Base-by-base conservation (phyloP, 2,113 vertebrate species). In the Pseudonaja textilis region DNA sequence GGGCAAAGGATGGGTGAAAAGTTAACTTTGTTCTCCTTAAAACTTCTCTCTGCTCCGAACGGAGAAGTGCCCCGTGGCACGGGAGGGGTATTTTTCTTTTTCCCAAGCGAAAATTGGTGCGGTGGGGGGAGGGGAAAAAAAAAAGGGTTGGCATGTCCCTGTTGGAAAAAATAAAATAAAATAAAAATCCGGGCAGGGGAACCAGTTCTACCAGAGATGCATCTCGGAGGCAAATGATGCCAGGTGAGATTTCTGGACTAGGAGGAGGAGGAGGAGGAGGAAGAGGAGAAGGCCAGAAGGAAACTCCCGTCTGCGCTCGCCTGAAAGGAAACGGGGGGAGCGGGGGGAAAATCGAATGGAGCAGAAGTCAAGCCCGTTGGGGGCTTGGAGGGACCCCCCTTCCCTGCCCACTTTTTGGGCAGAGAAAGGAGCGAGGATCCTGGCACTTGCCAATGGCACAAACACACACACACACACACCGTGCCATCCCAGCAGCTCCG, bases 381-480 rank as follows among this genome's bases (percentile, higher is more conserved):
- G 22, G 6, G 55, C 22, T 55, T 34, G 87, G 26, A 3, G 1
- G 5, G 8, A 34, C 54, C 34, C 20, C 20, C 52, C n/a, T 56
- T 56, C 34, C 55, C n/a, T 23, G 10, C n/a, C 59, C 10, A 7
- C 14, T 69, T 1, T 90, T 18, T 22, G 10, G 16, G 57, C 12
- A n/a, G 12, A 47, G 34, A 25, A 47, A 3, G 56, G 39, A 20
- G 23, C 1, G 56, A 89, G 0, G 5, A 26, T 12, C 7, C 25
- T 29, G 39, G 23, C 6, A 1, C 39, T 59, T 29, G 20, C 89
- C 7, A n/a, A 14, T 10, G 18, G 39, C 11, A 5, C 85, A 2
- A 22, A 2, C 34, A 3, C 2, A 45, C 3, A 22, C 4, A 22
- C 9, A 0, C 16, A 45, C 7, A 45, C 85, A 0, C 12, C 0